Evolutionary conservation across 2,888 invertebrate species (phyloP).

Genomic region (Dolichomitus sp.): DNA sequence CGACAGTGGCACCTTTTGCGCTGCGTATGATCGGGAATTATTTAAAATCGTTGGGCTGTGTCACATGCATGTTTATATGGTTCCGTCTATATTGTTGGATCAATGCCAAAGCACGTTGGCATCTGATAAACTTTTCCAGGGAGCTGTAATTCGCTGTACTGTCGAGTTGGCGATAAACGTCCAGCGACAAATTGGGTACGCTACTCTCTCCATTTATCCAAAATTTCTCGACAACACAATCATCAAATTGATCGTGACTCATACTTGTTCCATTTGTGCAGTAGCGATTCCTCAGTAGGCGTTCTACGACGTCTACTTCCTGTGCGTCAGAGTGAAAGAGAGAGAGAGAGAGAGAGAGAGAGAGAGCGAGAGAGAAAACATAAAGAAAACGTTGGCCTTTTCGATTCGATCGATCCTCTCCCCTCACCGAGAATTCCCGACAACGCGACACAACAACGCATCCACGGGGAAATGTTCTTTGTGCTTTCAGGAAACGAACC

Average conservation of each 20-base stretch:
- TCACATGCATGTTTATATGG: constrained; percentile 61
- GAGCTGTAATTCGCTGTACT: constrained; percentile 3
- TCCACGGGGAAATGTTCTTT: constrained; percentile 5
- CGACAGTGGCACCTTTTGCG: neutral
- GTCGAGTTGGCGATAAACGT: constrained; percentile 26
- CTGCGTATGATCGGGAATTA: constrained; percentile 15
- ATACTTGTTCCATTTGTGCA: neutral
- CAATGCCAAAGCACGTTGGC: constrained; percentile 63
- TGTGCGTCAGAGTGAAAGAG: constrained; percentile 5
- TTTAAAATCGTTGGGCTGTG: constrained; percentile 58
- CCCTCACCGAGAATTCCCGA: neutral
- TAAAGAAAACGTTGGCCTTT: neutral
- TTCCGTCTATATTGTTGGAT: constrained; percentile 62
- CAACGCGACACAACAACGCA: constrained; percentile 11
- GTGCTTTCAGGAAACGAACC: constrained; percentile 49
- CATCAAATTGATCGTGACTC: constrained; percentile 1
- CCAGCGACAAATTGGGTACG: constrained; percentile 40
- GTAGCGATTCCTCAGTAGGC: neutral
- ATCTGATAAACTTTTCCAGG: constrained; percentile 41
- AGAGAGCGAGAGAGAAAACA: neutral
- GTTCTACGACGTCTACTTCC: neutral
- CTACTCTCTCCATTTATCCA: constrained; percentile 35
- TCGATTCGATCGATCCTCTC: neutral
- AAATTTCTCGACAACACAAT: constrained; percentile 16
- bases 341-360: neutral